Conservation (phyloP, 2,797 vertebrate species). For the Syndactyla subalaris region DNA sequence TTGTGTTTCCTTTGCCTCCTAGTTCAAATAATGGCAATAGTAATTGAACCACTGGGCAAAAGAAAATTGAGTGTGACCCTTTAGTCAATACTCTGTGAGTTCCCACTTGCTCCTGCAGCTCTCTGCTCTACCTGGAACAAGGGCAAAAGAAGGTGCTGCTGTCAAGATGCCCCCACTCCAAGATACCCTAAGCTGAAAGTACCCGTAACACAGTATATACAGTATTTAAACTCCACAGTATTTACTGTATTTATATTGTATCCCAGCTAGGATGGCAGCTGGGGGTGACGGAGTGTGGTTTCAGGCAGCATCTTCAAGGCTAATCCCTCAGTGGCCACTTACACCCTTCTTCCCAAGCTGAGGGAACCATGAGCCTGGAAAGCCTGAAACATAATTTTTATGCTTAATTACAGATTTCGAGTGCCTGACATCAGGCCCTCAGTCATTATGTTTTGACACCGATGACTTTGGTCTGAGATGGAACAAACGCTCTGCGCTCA, state of each 20-base stretch:
- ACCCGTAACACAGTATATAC: neutral
- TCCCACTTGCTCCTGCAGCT: neutral
- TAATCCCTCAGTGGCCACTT: fast-evolving
- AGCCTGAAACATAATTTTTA: neutral
- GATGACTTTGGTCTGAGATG: neutral
- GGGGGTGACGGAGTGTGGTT: neutral
- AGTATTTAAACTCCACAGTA: neutral
- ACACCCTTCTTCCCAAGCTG: neutral
- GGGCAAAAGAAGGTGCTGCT: neutral
- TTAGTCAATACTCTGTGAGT: neutral
- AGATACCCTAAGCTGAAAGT: neutral
- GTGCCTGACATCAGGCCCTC: neutral
- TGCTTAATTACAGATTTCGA: neutral
- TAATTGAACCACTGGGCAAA: neutral
- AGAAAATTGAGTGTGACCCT: neutral
- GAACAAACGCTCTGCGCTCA: neutral
- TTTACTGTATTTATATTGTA: neutral
- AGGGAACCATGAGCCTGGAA: neutral
- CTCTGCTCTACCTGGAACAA: neutral
- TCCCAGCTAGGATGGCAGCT: neutral
- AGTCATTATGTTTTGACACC: neutral
- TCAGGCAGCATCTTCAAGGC: neutral
- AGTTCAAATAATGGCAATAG: neutral
- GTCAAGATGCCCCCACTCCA: fast-evolving
- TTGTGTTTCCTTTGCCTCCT: neutral